Evolutionary conservation across 2,797 vertebrate species (phyloP).

Genomic region (Denticeps clupeoides): DNA sequence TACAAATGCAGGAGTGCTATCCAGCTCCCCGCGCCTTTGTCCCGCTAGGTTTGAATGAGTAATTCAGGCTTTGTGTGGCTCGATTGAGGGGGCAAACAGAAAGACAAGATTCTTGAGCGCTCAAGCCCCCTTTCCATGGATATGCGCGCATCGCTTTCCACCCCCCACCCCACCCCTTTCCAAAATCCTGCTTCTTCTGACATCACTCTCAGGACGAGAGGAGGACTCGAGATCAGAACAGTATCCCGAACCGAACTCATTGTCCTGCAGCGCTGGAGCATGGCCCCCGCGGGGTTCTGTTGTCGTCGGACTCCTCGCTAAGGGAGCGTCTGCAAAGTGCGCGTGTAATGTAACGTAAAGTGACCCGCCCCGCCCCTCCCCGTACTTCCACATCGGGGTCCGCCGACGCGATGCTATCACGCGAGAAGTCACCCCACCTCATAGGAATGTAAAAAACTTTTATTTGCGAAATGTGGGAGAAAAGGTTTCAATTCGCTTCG

Average conservation of each 20-base stretch:
- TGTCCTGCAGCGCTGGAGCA: conserved; percentile 56
- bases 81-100: conserved; percentile 99
- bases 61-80: conserved; percentile 99
- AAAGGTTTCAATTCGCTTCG: no score
- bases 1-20: conserved; percentile 99
- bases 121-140: conserved; percentile 98
- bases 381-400: no score
- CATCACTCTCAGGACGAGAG: conserved; percentile 59
- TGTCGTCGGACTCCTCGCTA: no score
- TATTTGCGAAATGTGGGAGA: no score
- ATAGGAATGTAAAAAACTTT: no score
- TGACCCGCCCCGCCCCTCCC: no score
- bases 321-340: no score
- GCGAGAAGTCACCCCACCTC: conserved; percentile 46
- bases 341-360: no score
- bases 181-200: conserved; percentile 74
- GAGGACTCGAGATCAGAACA: conserved; percentile 49
- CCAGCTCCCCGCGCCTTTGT: conserved; percentile 98
- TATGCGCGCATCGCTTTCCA: conserved; percentile 85
- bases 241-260: conserved; percentile 42
- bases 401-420: no score
- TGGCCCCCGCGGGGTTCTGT: no score
- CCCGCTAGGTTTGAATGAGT: conserved; percentile 94
- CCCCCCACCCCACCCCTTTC: conserved; percentile 44
- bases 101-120: conserved; percentile 99